Evolutionary conservation across 2,888 invertebrate genomes (phyloP).

Genomic region (Drosophila anomelani): DNA sequence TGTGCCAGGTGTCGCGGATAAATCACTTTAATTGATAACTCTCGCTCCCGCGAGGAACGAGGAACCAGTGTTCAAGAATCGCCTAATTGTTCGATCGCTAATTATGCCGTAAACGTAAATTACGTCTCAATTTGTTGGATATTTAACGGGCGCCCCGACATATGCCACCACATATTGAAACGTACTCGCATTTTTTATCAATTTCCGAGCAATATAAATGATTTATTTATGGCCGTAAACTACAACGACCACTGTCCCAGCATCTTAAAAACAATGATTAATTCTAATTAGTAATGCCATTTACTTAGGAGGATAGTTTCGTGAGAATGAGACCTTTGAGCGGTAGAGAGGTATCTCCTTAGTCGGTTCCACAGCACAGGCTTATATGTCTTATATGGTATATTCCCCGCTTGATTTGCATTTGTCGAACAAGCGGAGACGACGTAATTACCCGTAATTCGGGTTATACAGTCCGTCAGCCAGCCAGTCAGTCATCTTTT

Average conservation of each 20-base stretch:
- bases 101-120: conserved; percentile 32
- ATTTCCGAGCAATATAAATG: conserved; percentile 8
- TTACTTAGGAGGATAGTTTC: neutral
- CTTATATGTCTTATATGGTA: neutral
- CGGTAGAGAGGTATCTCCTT: neutral
- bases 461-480: conserved; percentile 53
- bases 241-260: neutral
- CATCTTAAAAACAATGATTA: conserved; percentile 43
- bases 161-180: neutral
- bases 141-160: neutral
- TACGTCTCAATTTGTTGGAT: neutral
- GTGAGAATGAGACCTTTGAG: neutral
- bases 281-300: conserved; percentile 38
- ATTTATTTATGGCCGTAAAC: conserved; percentile 19
- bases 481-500: conserved; percentile 13
- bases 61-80: neutral
- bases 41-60: conserved; percentile 1
- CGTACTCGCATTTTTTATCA: neutral
- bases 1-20: conserved; percentile 38
- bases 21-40: conserved; percentile 34
- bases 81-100: conserved; percentile 38
- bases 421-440: conserved; percentile 53
- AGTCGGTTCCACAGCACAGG: conserved; percentile 3
- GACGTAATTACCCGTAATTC: conserved; percentile 67
- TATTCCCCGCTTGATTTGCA: conserved; percentile 58